Percentiles rank a stretch among this genome's conserved stretches.
Conservation (phyloP, 2,888 invertebrate genomes). For the Harpalus rubripes region DNA sequence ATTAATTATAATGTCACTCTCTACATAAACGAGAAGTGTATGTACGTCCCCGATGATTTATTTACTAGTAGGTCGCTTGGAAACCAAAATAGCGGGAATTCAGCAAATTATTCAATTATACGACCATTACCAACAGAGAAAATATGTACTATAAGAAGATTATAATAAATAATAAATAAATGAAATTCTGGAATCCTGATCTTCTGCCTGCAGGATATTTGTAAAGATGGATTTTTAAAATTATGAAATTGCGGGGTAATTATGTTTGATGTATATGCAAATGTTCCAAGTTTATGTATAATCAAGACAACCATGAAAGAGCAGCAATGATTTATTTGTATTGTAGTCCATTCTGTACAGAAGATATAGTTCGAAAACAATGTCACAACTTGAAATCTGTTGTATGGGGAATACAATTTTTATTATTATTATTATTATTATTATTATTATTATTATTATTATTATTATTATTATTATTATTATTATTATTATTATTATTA, state of each 20-base stretch:
- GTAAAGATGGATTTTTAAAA: not conserved
- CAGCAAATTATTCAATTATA: constrained; percentile 42
- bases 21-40: constrained; percentile 51
- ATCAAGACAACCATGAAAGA: too few species aligned
- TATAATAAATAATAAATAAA: constrained; percentile 34
- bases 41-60: constrained; percentile 45
- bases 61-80: constrained; percentile 25
- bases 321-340: too few species aligned
- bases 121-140: not conserved
- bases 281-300: not conserved
- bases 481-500: too few species aligned
- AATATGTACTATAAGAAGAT: not conserved
- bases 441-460: too few species aligned
- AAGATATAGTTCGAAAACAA: too few species aligned
- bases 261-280: not conserved
- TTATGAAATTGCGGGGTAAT: not conserved
- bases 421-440: too few species aligned
- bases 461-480: too few species aligned
- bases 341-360: too few species aligned
- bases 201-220: not conserved
- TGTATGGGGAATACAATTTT: too few species aligned
- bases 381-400: too few species aligned
- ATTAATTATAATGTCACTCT: constrained; percentile 62
- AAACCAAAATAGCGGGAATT: constrained; percentile 15
- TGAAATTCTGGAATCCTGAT: constrained; percentile 9